Percentiles rank a stretch among this genome's conserved stretches.
Conservation (phyloP, 2,797 vertebrate species). For the Esox masquinongy region DNA sequence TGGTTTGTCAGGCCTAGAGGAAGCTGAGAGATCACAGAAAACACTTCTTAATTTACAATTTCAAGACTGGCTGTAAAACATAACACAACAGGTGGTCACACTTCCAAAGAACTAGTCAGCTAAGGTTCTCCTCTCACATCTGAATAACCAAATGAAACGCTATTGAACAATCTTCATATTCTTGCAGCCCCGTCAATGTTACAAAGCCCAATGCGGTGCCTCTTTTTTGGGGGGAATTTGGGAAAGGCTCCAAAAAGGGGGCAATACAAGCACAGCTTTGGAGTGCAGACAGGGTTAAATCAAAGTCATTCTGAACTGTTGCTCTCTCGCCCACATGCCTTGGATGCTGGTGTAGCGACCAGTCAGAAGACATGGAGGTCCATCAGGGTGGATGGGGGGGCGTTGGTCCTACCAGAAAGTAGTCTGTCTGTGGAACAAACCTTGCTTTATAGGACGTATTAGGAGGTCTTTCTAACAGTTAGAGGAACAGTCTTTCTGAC, state of each 20-base stretch:
- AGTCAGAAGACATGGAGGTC: conserved; percentile 16
- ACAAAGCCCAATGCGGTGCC: not conserved
- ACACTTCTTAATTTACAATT: conserved; percentile 8
- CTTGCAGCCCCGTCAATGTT: not conserved
- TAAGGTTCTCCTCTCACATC: not conserved
- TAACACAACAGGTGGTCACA: not conserved
- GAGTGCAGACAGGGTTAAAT: conserved; percentile 2
- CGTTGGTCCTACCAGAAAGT: conserved; percentile 23
- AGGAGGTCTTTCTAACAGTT: not conserved
- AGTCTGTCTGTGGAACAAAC: conserved; percentile 33
- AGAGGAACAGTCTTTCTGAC: conserved; percentile 8
- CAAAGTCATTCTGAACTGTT: conserved; percentile 16
- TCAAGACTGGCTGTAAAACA: not conserved
- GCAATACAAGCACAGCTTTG: not conserved
- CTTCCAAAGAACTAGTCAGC: not conserved
- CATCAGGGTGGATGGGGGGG: conserved; percentile 27
- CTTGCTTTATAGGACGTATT: conserved; percentile 23
- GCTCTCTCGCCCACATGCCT: conserved; percentile 17
- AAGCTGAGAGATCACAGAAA: not conserved
- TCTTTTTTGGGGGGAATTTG: not conserved
- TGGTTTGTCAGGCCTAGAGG: not conserved
- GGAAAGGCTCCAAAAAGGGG: not conserved
- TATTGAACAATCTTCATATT: not conserved
- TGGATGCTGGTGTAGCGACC: conserved; percentile 32
- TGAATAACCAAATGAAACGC: not conserved